phyloP scores from a whole-genome alignment of 2,113 vertebrate species.

The Macroglossus sobrinus region DNA sequence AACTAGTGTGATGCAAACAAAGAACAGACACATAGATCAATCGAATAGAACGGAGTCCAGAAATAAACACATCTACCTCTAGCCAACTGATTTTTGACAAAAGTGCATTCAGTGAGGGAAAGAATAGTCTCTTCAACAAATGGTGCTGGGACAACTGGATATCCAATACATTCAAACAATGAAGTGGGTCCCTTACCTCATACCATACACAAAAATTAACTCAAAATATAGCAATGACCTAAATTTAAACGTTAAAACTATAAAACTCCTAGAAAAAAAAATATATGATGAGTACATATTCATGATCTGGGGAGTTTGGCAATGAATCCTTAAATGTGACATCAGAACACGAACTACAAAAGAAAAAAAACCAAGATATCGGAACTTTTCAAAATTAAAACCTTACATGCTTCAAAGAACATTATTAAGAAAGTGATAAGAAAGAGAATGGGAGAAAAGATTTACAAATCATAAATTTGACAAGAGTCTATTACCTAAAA shows the following conservation, averaged over 20 bases:
- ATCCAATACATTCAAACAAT: not conserved
- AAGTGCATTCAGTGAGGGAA: not conserved
- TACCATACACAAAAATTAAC: not conserved
- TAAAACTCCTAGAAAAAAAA: not conserved
- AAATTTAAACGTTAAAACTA: not conserved
- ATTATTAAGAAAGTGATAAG: not conserved
- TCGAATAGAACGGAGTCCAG: not conserved
- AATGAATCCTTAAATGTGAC: conserved; percentile 11
- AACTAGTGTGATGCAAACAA: not conserved
- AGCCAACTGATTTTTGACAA: not conserved
- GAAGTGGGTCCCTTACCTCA: not conserved
- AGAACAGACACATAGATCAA: not conserved
- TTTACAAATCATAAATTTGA: not conserved
- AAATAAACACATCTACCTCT: not conserved
- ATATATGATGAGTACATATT: not conserved
- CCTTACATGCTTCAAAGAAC: not conserved
- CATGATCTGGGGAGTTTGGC: not conserved
- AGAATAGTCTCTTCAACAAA: not conserved
- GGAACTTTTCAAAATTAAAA: not conserved
- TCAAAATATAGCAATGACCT: not conserved
- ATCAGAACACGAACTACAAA: not conserved
- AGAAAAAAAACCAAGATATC: not conserved
- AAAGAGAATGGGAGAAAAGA: not conserved
- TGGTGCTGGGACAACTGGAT: not conserved
- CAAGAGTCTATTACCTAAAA: not conserved